Evolutionary conservation across 2,888 invertebrate genomes (phyloP), one percentile per base, ranked within the genome.

Genomic region (Drosophila atroscutellata): DNA sequence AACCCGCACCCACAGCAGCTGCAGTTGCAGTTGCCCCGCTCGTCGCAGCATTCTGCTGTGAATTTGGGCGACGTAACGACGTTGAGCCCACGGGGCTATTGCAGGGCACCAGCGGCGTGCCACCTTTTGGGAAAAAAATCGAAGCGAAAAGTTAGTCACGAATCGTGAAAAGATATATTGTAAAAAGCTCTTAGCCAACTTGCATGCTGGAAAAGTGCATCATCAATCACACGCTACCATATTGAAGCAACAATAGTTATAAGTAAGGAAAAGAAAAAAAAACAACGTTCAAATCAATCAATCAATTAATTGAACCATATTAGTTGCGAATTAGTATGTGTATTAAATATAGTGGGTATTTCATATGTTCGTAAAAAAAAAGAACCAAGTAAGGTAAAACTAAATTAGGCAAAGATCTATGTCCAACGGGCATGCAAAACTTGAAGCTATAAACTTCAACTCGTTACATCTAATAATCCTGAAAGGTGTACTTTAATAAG

Each of bases 61-160:
- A 73, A 77, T 83, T 69, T 77, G 86, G 74, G 72, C 91, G 89
- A 26, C 91, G 83, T 54, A 88, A 63, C 36, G 85, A 68, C 65
- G 91, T 80, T 45, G 85, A 77, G 57, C 90, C 89, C 68, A 74
- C 79, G 52, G 90, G 69, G 39, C 83, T 86, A 72, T 85, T 87
- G 75, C 91, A 91, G 82, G 93, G 93, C 87, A 94, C 92, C 72
- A 94, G 87, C 45, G 94, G 94, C 32, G 94, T 94, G 89, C 94
- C 94, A 91, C 95, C 95, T 95, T 91, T 95, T 91, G n/a, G 30
- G 65, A 79, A 77, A 51, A 79, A 75, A 67, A 77, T 30, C 51
- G 39, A 65, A 39, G 32, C 3, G 18, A 50, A 24, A 57, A 37
- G 8, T 79, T 79, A 78, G 61, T 47, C 52, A 55, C 49, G 15